Evolutionary conservation across 2,797 vertebrate species (phyloP).

Genomic region (Pseudochaenichthys georgianus): DNA sequence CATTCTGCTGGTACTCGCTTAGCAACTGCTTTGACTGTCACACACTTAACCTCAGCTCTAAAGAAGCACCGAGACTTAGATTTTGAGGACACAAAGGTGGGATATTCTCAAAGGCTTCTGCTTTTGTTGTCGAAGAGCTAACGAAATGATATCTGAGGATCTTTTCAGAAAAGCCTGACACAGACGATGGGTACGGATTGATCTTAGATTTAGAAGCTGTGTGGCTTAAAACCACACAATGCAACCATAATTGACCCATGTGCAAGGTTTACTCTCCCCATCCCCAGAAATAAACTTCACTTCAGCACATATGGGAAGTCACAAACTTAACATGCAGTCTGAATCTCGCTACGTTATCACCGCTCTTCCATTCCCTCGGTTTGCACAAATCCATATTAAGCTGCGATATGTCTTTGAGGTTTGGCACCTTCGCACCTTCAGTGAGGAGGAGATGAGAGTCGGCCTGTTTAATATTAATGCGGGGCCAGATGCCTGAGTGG

Average conservation of each 20-base stretch:
- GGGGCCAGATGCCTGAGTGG: constrained; percentile 71
- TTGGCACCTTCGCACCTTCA: constrained; percentile 76
- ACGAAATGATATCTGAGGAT: constrained; percentile 44
- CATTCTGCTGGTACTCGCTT: constrained; percentile 25
- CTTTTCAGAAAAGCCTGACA: constrained; percentile 22
- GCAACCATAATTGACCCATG: constrained; percentile 36
- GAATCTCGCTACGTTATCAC: constrained; percentile 48
- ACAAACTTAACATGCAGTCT: constrained; percentile 62
- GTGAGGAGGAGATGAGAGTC: constrained; percentile 73
- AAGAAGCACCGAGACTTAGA: constrained; percentile 2
- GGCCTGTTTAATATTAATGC: constrained; percentile 84
- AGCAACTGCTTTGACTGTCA: constrained; percentile 25
- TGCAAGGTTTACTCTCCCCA: constrained; percentile 31
- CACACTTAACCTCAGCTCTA: constrained; percentile 37
- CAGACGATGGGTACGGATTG: constrained; percentile 19
- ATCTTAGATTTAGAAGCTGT: constrained; percentile 13
- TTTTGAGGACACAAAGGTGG: constrained; percentile 10
- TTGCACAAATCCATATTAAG: constrained; percentile 81
- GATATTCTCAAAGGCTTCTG: neutral
- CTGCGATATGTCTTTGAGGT: constrained; percentile 72
- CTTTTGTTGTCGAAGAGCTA: constrained; percentile 6
- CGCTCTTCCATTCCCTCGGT: constrained; percentile 70
- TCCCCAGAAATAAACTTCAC: constrained; percentile 24
- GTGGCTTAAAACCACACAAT: constrained; percentile 41
- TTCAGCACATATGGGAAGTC: constrained; percentile 23